Conservation (phyloP, 1,140 invertebrate species). For the Hypsibius dujardini region DNA sequence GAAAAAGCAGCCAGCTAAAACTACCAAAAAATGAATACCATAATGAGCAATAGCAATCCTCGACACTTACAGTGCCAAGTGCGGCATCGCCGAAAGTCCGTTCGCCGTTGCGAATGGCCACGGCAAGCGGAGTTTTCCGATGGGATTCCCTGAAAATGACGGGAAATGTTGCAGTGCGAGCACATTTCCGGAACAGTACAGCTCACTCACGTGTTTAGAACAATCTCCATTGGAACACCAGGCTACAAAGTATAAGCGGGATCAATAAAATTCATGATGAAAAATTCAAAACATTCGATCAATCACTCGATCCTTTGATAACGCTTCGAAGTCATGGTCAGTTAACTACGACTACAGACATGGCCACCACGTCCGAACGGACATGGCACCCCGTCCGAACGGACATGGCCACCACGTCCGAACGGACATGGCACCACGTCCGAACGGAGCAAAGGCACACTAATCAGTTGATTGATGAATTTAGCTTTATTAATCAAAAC, state of each 20-base stretch:
- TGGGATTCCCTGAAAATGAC: conserved; percentile 55
- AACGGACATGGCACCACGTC: conserved; percentile 15
- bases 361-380: too few species aligned
- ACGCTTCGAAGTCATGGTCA: too few species aligned
- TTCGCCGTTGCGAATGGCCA: conserved; percentile 73
- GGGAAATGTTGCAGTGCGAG: conserved; percentile 19
- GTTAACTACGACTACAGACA: too few species aligned
- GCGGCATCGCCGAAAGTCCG: conserved; percentile 87
- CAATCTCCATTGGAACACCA: conserved; percentile 97
- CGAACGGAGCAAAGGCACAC: conserved; percentile 19
- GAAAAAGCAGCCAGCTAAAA: conserved; percentile 19
- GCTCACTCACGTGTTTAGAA: conserved; percentile 67
- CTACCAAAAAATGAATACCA: conserved; percentile 17
- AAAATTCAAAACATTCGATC: too few species aligned
- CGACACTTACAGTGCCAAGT: conserved; percentile 44
- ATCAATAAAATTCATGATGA: too few species aligned
- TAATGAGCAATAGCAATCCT: conserved; percentile 17
- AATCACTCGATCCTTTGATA: too few species aligned
- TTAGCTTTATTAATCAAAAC: too few species aligned
- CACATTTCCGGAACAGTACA: conserved; percentile 13
- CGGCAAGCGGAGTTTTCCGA: conserved; percentile 77
- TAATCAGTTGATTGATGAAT: too few species aligned
- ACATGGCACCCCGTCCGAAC: too few species aligned
- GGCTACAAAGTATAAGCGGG: too few species aligned
- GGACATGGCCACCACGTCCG: conserved; percentile 8